Base-by-base conservation (phyloP, 2,888 invertebrate species). In the Agrotis segetum region DNA sequence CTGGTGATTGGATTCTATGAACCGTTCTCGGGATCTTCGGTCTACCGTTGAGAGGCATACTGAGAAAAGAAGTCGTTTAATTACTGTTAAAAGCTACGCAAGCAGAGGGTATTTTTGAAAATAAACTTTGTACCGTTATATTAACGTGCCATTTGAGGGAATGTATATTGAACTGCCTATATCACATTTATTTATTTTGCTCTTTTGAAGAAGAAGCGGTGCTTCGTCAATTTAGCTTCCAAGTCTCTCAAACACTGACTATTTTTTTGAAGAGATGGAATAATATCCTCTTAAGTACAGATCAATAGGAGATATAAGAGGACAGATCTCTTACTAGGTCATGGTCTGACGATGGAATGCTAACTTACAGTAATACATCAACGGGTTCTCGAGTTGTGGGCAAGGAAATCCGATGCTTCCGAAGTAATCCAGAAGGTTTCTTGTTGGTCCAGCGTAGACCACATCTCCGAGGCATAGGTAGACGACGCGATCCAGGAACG, bases 391-490 rank as follows among this genome's bases (percentile, higher is more conserved):
- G 62, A 99, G 96, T 90, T 99, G 98, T 0, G 99, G 99, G 92
- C 99, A 99, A 0, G 99, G 99, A 91, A 99, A 99, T 3, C 99
- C 99, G 83, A 99, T 99, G 79, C 98, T 98, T 69, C 98, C 98
- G 92, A 99, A 99, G 93, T 99, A 99, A 89, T 99, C 98, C 74
- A 99, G 96, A 97, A 99, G 98, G 85, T 99, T 98, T 66, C 99
- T 97, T 0, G 99, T 99, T 14, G 98, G 98, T 0, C 99, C 99
- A 0, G 98, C 98, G 92, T 98, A 99, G 5, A 99, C 99, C 46
- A 99, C 98, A 87, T 99, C 98, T 0, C 99, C 99, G 50, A 99
- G 96, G 85, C 99, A 99, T 6, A 99, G 96, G 89, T 99, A 98
- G 4, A 99, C 97, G 0, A 99, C 98, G 47, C 98, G 97, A 93